phyloP scores from a whole-genome alignment of 64 coral and sea anemone species.

The Pachyseris speciosa region DNA sequence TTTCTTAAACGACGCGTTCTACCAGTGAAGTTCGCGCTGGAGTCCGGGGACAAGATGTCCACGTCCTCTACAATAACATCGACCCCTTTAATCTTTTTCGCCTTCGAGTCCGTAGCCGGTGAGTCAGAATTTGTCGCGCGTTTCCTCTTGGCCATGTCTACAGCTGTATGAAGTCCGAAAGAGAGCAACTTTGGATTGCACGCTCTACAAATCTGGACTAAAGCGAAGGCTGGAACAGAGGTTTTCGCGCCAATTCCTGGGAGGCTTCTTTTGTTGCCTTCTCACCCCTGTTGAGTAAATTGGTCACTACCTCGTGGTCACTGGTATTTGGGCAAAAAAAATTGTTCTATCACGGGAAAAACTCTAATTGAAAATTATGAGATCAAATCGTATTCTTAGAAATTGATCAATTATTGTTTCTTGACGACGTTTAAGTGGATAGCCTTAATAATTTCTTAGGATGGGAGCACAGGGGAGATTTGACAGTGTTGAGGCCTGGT shows the following conservation, averaged over 20 bases:
- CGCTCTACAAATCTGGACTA: neutral
- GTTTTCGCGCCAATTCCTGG: slow-evolving; percentile 30
- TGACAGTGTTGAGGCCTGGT: too few relatives aligned
- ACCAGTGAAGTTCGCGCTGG: neutral
- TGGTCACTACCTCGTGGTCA: neutral
- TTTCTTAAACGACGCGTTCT: neutral
- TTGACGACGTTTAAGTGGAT: neutral
- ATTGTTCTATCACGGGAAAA: neutral
- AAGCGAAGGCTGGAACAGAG: neutral
- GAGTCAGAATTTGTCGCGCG: neutral
- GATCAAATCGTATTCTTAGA: neutral
- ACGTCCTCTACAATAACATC: neutral
- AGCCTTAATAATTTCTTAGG: neutral
- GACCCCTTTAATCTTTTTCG: neutral
- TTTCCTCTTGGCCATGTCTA: neutral
- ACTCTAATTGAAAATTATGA: too few relatives aligned
- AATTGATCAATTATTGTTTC: neutral
- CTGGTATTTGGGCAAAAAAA: neutral
- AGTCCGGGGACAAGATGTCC: neutral
- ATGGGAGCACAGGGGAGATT: neutral
- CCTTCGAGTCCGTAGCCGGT: too few relatives aligned
- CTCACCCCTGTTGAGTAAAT: neutral
- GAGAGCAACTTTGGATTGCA: neutral
- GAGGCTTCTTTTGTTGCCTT: neutral
- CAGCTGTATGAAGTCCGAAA: too few relatives aligned